Evolutionary conservation across 2,888 invertebrate genomes (phyloP), one percentile per base, ranked within the genome.

Genomic region (Dryococelus australis): DNA sequence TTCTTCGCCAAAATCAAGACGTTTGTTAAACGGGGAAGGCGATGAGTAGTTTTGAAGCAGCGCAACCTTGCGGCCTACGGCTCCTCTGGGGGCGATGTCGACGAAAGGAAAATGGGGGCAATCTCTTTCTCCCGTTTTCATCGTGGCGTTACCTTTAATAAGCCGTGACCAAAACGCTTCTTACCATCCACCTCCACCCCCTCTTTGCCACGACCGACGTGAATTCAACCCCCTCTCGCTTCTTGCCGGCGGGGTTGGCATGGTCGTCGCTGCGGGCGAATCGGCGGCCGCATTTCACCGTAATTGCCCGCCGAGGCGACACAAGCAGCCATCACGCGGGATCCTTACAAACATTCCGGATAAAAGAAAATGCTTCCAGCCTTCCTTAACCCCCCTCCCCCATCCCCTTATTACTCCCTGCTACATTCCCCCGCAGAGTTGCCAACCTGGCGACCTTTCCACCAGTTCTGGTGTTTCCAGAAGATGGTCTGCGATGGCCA

Each of bases 161-260:
- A 87, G 85, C 85, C 85, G 28, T 87, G 87, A 87, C 87, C 87
- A 85, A 85, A 87, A 53, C 24, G 43, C 84, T 83, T 51, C 84
- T 84, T 28, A 24, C 81, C 35, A 28, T 35, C 26, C n/a, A n/a
- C n/a, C n/a, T n/a, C 65, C 43, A 16, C 47, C n/a, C 35, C 26
- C 16, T 28, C 35, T 83, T 9, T 4, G 26, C 80, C 8, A 26
- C 65, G 8, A 24, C 20, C 6, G n/a, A 20, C 24, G n/a, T 16
- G 24, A 24, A 5, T 16, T 65, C 65, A 3, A 8, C 65, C 65
- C 16, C 65, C 65, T 65, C 47, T 47, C 16, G 12, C 47, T 16
- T 47, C 47, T 16, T 8, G 47, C 47, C 47, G 47, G 5, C 8
- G 16, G 12, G 9, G 16, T 8, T 16, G 47, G 47, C 47, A 47